Evolutionary conservation across 1,140 invertebrate genomes (phyloP).

Genomic region (Heliothis virescens): DNA sequence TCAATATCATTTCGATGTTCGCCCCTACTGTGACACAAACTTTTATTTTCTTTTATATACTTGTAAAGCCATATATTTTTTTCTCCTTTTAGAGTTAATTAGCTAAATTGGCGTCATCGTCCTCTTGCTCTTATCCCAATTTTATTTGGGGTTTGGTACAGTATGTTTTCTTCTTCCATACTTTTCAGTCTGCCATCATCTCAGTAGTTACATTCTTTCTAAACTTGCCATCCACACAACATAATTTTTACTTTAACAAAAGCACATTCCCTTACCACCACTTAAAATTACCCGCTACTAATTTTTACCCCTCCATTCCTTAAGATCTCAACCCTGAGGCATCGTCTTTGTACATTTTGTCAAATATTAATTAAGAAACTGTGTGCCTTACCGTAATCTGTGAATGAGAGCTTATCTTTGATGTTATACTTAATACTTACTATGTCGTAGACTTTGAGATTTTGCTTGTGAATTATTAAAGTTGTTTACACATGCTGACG

Average conservation of each 20-base stretch:
- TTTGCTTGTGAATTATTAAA: not conserved
- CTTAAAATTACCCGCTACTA: conserved; percentile 11
- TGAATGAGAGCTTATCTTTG: conserved; percentile 37
- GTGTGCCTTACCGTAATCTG: conserved; percentile 40
- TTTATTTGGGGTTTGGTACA: too few relatives aligned
- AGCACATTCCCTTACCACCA: conserved; percentile 12
- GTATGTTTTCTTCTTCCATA: too few relatives aligned
- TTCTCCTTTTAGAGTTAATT: too few relatives aligned
- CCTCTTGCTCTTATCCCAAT: too few relatives aligned
- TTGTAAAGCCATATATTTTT: too few relatives aligned
- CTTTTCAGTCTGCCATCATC: too few relatives aligned
- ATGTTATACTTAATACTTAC: conserved; percentile 17
- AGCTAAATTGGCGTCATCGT: too few relatives aligned
- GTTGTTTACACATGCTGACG: not conserved
- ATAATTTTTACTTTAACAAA: not conserved
- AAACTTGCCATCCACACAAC: too few relatives aligned
- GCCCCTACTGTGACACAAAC: too few relatives aligned
- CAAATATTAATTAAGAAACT: conserved; percentile 60
- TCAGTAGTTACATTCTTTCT: too few relatives aligned
- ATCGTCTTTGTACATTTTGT: conserved; percentile 64
- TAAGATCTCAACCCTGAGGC: conserved; percentile 38
- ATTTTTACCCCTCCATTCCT: not conserved
- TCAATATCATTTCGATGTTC: too few relatives aligned
- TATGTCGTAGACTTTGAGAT: not conserved
- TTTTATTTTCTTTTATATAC: too few relatives aligned